Evolutionary conservation across 2,888 invertebrate species (phyloP).

Genomic region (Megastigmus dorsalis): DNA sequence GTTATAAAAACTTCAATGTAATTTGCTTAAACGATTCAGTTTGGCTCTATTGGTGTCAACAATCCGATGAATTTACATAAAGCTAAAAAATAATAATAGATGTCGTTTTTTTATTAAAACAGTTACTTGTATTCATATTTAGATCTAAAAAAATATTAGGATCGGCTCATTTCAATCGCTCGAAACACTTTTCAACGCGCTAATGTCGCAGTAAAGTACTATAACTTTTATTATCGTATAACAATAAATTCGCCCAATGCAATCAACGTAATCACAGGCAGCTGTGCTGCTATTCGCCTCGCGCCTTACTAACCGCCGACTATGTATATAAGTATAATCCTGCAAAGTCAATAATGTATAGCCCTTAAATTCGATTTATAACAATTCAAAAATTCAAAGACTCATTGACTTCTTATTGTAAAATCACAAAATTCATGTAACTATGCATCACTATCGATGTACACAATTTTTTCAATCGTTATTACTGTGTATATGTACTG

Average conservation of each 20-base stretch:
- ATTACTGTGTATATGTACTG: neutral
- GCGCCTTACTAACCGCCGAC: neutral
- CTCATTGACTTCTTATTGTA: slow-evolving; percentile 34
- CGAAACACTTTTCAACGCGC: neutral
- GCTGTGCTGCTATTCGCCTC: slow-evolving; percentile 9
- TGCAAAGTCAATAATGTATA: slow-evolving; percentile 16
- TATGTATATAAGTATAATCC: no score
- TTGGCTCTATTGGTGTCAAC: no score
- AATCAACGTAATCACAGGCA: slow-evolving; percentile 36
- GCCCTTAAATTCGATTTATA: slow-evolving; percentile 13
- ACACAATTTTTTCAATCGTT: slow-evolving; percentile 9
- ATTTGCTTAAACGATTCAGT: no score
- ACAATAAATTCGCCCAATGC: slow-evolving; percentile 22
- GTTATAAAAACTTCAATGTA: no score
- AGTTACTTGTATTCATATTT: neutral
- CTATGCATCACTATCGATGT: slow-evolving; percentile 23
- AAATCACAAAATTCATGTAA: slow-evolving; percentile 41
- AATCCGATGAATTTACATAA: no score
- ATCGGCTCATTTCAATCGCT: neutral
- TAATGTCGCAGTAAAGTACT: slow-evolving; percentile 9
- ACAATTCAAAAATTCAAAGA: slow-evolving; percentile 36
- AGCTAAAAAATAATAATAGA: no score
- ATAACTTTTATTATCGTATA: neutral
- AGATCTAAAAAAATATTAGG: neutral
- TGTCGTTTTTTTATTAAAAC: no score